Evolutionary conservation across 2,888 invertebrate genomes (phyloP), one percentile per base, ranked within the genome.

Genomic region (Parnassius glacialis): DNA sequence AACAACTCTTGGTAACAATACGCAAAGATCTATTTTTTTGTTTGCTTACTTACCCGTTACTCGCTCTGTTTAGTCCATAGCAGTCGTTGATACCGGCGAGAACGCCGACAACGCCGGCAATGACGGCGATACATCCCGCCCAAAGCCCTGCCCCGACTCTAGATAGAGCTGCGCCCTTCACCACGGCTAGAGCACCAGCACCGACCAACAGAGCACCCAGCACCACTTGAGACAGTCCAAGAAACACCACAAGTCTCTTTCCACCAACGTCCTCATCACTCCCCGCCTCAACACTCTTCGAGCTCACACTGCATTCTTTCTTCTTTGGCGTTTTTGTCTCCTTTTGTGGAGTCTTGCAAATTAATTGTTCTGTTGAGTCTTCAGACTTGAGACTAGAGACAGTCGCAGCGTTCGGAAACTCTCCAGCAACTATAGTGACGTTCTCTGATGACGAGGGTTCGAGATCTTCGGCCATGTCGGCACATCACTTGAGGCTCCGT

Each of bases 131-230:
- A 65, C 93, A 92, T 20, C 95, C 94, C 53, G 94, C 93, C 95
- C 95, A 95, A 61, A 94, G 86, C 3, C 94, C 94, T 2, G 94
- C 94, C 25, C 94, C 94, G 42, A 93, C 93, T 59, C 92, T 78
- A 43, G 93, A 85, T 67, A 92, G 79, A 65, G 92, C 87, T 53
- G 94, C 93, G 53, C 93, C 93, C 76, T 94, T 93, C 67, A 94
- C 92, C 67, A 94, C 91, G 2, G 93, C 94, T 67, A 94, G 75
- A 25, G 94, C 93, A 2, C 95, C 95, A 63, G 93, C 93, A 7
- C 93, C 93, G 67, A 94, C 92, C 83, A 95, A 85, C 70, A 94
- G 80, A 64, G 94, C 87, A 13, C 94, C 95, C 59, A 94, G 91
- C 64, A 92, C 81, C 68, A 94, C 92, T 82, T 95, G 95, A 70